Base-by-base conservation (phyloP, 2,113 vertebrate species). In the Ondatra zibethicus region DNA sequence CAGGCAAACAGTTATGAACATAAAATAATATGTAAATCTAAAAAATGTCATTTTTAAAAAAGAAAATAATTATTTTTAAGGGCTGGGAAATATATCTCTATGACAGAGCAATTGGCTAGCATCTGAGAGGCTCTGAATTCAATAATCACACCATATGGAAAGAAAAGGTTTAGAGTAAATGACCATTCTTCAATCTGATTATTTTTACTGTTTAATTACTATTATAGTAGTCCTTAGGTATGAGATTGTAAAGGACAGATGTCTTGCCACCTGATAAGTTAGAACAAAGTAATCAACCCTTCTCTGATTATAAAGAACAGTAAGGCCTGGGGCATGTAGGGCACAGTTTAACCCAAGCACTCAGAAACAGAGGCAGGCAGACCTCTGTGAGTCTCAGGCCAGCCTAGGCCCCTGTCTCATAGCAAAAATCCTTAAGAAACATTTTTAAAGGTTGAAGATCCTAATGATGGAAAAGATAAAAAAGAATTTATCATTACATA, bases 21-120 rank as follows among this genome's bases (percentile, higher is more conserved):
- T 61, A 27, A 82, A 29, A 39, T 39, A 39, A 39, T 55, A 82
- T 27, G 55, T 27, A 81, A 81, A 39, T 36, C 12, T 61, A 63
- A 63, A 84, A 84, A 61, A 84, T 42, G 55, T 29, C 61, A 39
- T 42, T 42, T 84, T 95, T 36, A 19, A 82, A 88, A 95, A 39
- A 4, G 25, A 94, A 97, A 97, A 80, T 58, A 73, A 50, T n/a
- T 89, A 73, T 89, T 93, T 93, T 97, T 80, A 93, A 80, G 45
- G 75, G 8, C 33, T 78, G 23, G 0, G 5, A 17, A 4, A 25
- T 78, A 27, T 78, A 66, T 9, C 42, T 91, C 75, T n/a, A 29
- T 78, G 61, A 63, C 33, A 80, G 33, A 91, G 75, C 33, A 39
- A 3, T 66, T 78, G 61, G 23, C 75, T 50, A n/a, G 33, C 12